Conservation (phyloP, 92 coral and sea anemone genomes). For the Paramuricea clavata region DNA sequence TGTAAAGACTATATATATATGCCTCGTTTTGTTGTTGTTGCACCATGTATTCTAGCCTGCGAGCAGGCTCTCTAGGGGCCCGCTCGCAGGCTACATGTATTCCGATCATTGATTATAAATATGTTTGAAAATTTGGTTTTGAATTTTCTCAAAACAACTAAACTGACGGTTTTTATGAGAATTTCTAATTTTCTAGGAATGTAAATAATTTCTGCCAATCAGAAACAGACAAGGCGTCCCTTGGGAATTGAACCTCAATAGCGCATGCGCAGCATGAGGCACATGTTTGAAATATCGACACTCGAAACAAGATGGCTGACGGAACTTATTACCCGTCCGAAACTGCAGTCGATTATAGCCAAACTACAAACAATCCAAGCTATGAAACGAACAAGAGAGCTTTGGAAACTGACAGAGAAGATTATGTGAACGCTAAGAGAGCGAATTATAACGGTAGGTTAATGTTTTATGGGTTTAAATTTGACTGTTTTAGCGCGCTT, state of each 20-base stretch:
- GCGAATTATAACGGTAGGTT: conserved; percentile 95
- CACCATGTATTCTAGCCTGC: too few relatives aligned
- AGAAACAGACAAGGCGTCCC: neutral
- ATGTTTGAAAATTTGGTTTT: too few relatives aligned
- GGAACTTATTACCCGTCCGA: conserved; percentile 2
- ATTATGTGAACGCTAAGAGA: conserved; percentile 86
- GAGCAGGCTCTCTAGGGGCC: too few relatives aligned
- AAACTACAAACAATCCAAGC: neutral
- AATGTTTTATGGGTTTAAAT: neutral
- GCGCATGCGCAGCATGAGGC: neutral
- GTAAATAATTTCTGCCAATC: neutral
- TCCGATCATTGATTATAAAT: too few relatives aligned
- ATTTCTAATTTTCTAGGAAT: neutral
- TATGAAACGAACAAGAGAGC: conserved; percentile 94
- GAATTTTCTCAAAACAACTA: neutral
- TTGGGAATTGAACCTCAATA: neutral
- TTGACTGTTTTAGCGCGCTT: neutral
- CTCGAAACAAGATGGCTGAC: conserved; percentile 32
- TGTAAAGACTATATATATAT: too few relatives aligned
- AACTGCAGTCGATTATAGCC: conserved; percentile 20
- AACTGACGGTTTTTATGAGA: neutral
- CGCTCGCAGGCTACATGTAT: too few relatives aligned
- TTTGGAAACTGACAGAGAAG: conserved; percentile 84
- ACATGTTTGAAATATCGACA: neutral
- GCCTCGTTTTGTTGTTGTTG: too few relatives aligned